phyloP scores from a whole-genome alignment of 2,888 invertebrate genomes.

The Drosophila paracracens region DNA sequence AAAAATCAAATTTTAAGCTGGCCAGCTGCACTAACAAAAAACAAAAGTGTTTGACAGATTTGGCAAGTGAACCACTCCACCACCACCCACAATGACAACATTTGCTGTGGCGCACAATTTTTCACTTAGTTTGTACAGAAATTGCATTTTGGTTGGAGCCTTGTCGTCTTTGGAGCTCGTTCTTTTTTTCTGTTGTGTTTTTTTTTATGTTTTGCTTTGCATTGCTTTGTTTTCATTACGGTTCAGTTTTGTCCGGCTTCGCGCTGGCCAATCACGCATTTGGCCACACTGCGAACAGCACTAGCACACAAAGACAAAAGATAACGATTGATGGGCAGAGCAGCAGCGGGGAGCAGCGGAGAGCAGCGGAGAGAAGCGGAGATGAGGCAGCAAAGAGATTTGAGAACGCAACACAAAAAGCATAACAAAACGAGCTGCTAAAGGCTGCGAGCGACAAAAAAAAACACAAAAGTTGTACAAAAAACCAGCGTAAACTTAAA shows the following conservation, averaged over 20 bases:
- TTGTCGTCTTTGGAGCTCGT: slow-evolving; percentile 29
- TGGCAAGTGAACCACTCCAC: slow-evolving; percentile 1
- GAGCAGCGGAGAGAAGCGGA: background rate
- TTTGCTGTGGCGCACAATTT: slow-evolving; percentile 59
- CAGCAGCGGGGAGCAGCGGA: too few species aligned
- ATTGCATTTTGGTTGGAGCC: slow-evolving; percentile 41
- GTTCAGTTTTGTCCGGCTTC: slow-evolving; percentile 44
- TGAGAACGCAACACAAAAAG: slow-evolving; percentile 43
- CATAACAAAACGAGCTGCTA: slow-evolving; percentile 42
- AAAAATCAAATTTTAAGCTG: slow-evolving; percentile 28
- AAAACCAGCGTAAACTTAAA: slow-evolving; percentile 19
- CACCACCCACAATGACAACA: slow-evolving; percentile 50
- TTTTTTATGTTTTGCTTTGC: slow-evolving; percentile 39
- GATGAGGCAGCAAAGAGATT: slow-evolving; percentile 17
- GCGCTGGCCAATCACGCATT: slow-evolving; percentile 74
- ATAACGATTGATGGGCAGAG: slow-evolving; percentile 34
- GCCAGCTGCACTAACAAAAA: slow-evolving; percentile 60
- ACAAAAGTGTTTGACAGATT: slow-evolving; percentile 29
- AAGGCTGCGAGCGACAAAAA: slow-evolving; percentile 31
- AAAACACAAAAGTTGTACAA: slow-evolving; percentile 34
- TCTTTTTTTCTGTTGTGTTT: slow-evolving; percentile 31
- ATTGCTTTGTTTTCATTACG: slow-evolving; percentile 42
- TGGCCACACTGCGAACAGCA: slow-evolving; percentile 45
- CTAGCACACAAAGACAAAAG: slow-evolving; percentile 40
- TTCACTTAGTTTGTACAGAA: slow-evolving; percentile 58